phyloP scores from a whole-genome alignment of 2,797 vertebrate genomes.

The Chaetodon trifasciatus region DNA sequence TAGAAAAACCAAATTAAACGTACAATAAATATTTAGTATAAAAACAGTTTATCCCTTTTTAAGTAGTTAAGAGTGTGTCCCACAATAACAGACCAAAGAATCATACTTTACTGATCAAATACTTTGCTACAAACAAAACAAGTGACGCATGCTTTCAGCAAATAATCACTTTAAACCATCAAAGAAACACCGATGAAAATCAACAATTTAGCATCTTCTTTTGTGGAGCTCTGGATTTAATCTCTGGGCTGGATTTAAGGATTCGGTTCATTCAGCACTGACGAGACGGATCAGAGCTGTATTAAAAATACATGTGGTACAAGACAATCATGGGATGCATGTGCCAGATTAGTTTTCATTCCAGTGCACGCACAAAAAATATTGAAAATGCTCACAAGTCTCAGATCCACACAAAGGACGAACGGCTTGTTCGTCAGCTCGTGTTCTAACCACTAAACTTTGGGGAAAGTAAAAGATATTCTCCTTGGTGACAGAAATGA shows the following conservation, averaged over 20 bases:
- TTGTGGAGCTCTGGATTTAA: not conserved
- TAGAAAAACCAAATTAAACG: constrained; percentile 55
- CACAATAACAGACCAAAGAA: constrained; percentile 3
- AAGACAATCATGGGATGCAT: not conserved
- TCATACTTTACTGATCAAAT: constrained; percentile 16
- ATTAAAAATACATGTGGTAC: not conserved
- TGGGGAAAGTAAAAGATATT: not conserved
- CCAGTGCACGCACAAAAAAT: not conserved
- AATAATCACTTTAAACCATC: constrained; percentile 25
- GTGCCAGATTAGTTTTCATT: constrained; percentile 17
- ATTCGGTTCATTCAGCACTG: not conserved
- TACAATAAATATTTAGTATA: constrained; percentile 61
- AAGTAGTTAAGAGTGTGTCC: not conserved
- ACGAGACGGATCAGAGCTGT: constrained; percentile 2
- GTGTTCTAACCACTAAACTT: not conserved
- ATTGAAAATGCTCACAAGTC: not conserved
- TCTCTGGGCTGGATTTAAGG: constrained; percentile 1
- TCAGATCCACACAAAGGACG: not conserved
- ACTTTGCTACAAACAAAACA: constrained; percentile 34
- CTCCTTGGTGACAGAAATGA: not conserved
- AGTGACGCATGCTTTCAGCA: constrained; percentile 41
- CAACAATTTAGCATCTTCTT: not conserved
- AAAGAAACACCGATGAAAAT: constrained; percentile 13
- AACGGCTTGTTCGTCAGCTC: not conserved
- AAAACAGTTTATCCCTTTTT: constrained; percentile 45